Percentiles rank a stretch among this genome's conserved stretches.
Conservation (phyloP, 1,140 invertebrate species). For the Drosophila melanogaster region DNA sequence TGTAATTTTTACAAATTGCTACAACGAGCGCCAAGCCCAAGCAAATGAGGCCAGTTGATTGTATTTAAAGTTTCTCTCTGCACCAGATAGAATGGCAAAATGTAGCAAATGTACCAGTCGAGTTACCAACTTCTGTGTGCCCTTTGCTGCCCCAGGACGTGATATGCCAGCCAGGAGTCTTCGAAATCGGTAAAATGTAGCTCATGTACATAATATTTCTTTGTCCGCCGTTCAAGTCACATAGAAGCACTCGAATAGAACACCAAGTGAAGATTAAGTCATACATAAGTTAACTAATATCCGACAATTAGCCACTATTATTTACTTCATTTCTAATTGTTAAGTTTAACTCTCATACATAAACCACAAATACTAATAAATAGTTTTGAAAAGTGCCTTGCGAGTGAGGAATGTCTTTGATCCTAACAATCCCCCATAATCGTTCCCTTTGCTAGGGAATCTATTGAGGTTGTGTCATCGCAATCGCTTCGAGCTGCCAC, state of each 20-base stretch:
- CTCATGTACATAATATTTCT: not conserved
- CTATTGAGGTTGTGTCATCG: slow-evolving; percentile 3
- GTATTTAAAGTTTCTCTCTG: slow-evolving; percentile 44
- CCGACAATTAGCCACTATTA: no score
- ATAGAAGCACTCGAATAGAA: no score
- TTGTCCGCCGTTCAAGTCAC: no score
- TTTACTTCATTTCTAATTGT: no score
- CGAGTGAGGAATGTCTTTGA: no score
- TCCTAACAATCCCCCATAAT: not conserved
- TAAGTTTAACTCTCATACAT: no score
- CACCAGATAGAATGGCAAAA: slow-evolving; percentile 26
- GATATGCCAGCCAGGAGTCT: no score
- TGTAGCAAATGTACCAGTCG: no score
- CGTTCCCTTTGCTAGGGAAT: slow-evolving; percentile 4
- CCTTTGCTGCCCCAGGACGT: not conserved
- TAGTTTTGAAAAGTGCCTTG: no score
- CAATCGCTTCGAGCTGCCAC: not conserved
- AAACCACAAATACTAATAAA: no score
- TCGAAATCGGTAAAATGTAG: not conserved
- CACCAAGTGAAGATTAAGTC: no score
- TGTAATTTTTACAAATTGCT: slow-evolving; percentile 59
- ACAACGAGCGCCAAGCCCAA: slow-evolving; percentile 49
- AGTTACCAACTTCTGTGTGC: slow-evolving; percentile 17
- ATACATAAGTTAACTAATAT: no score
- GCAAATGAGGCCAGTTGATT: slow-evolving; percentile 58